Conservation (phyloP, 2,797 vertebrate species). For the Rhinichthys osculus region DNA sequence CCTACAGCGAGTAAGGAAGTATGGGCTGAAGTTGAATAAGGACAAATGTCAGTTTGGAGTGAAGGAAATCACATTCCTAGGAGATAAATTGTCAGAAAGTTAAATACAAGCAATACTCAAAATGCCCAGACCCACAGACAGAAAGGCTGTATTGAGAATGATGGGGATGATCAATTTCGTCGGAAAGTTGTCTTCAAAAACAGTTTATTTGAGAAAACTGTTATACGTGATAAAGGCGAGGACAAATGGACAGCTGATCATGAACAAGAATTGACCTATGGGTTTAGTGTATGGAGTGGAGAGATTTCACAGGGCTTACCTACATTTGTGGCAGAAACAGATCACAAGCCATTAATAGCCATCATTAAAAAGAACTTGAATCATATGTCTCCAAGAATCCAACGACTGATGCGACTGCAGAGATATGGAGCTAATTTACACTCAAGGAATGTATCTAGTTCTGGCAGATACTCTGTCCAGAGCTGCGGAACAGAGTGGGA, state of each 20-base stretch:
- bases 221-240: background rate
- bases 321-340: background rate
- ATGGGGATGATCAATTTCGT: too few relatives aligned
- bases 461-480: constrained; percentile 27
- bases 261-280: background rate
- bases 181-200: too few relatives aligned
- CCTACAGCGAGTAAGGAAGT: too few relatives aligned
- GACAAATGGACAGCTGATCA: background rate
- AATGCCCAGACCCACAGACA: too few relatives aligned
- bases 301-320: background rate
- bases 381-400: background rate
- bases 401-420: background rate
- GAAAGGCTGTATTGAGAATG: too few relatives aligned
- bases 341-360: background rate
- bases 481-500: background rate
- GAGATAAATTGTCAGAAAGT: too few relatives aligned
- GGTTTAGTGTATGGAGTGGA: background rate
- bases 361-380: background rate
- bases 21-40: too few relatives aligned
- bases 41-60: too few relatives aligned
- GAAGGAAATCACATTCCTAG: too few relatives aligned
- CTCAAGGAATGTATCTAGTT: constrained; percentile 9
- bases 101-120: too few relatives aligned
- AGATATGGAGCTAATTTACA: background rate
- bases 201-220: too few relatives aligned